Evolutionary conservation across 1,140 invertebrate genomes (phyloP).

Genomic region (Scaptomyza hsui): DNA sequence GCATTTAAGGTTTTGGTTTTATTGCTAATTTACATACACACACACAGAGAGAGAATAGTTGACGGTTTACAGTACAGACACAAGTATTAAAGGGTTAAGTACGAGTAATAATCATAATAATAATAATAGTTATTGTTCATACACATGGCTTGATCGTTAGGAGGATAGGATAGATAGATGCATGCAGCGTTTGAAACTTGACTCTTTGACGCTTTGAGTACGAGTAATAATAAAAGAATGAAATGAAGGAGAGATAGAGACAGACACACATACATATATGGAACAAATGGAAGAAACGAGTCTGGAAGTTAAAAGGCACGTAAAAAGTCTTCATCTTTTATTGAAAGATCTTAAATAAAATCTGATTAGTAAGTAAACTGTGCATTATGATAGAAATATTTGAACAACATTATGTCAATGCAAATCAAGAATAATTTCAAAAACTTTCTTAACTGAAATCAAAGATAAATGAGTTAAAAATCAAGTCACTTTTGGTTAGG

Average conservation of each 20-base stretch:
- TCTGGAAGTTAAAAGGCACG: slow-evolving; percentile 68
- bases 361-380: slow-evolving; percentile 16
- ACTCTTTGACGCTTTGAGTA: slow-evolving; percentile 23
- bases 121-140: slow-evolving; percentile 44
- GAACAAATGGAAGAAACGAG: slow-evolving; percentile 37
- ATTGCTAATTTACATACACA: slow-evolving; percentile 79
- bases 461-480: slow-evolving; percentile 21
- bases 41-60: slow-evolving; percentile 29
- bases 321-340: slow-evolving; percentile 55
- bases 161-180: slow-evolving; percentile 22
- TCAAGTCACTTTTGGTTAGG: slow-evolving; percentile 14
- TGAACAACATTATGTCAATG: slow-evolving; percentile 58
- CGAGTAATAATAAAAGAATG: background rate
- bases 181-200: slow-evolving; percentile 60
- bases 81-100: slow-evolving; percentile 35
- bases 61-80: slow-evolving; percentile 69
- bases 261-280: slow-evolving; percentile 48
- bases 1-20: slow-evolving; percentile 72
- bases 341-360: background rate
- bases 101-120: slow-evolving; percentile 27
- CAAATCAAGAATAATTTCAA: slow-evolving; percentile 57
- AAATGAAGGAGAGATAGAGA: slow-evolving; percentile 12
- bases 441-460: slow-evolving; percentile 20
- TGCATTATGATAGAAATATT: slow-evolving; percentile 80
- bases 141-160: slow-evolving; percentile 69